A percentile compares a stretch with the other conserved stretches of the same genome.
Conservation (phyloP, 2,797 vertebrate species). For the Alcedo quadribrachys region DNA sequence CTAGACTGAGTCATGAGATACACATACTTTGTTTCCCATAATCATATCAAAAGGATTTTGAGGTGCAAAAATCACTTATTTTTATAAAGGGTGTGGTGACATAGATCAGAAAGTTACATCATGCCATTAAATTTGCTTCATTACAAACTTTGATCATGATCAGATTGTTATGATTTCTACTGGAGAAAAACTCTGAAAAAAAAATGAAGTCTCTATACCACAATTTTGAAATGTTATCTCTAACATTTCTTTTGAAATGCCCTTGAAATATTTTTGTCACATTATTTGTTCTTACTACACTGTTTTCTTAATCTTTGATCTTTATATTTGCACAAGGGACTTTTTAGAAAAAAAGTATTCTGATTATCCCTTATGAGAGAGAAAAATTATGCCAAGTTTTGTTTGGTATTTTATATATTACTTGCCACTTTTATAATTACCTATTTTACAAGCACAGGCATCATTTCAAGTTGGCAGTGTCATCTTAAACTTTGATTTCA, state of each 20-base stretch:
- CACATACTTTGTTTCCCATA: neutral
- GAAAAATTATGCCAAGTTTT: neutral
- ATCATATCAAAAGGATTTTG: neutral
- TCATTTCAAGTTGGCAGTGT: neutral
- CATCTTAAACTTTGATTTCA: neutral
- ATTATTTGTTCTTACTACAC: neutral
- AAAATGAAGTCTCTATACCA: neutral
- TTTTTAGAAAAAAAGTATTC: neutral
- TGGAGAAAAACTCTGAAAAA: neutral
- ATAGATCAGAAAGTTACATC: neutral
- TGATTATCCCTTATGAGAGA: neutral
- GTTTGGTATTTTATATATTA: neutral
- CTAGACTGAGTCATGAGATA: neutral
- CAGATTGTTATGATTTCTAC: neutral
- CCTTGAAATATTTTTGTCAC: slow-evolving; percentile 30
- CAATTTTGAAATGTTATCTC: slow-evolving; percentile 5
- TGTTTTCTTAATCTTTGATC: neutral
- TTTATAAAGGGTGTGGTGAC: neutral
- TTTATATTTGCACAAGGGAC: neutral
- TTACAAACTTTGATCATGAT: slow-evolving; percentile 12
- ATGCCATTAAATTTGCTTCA: neutral
- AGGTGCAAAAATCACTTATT: neutral
- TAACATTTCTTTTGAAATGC: slow-evolving; percentile 14
- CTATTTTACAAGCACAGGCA: neutral
- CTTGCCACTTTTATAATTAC: neutral